Evolutionary conservation across 2,888 invertebrate genomes (phyloP), one percentile per base, ranked within the genome.

Genomic region (Watsonalla cultraria): DNA sequence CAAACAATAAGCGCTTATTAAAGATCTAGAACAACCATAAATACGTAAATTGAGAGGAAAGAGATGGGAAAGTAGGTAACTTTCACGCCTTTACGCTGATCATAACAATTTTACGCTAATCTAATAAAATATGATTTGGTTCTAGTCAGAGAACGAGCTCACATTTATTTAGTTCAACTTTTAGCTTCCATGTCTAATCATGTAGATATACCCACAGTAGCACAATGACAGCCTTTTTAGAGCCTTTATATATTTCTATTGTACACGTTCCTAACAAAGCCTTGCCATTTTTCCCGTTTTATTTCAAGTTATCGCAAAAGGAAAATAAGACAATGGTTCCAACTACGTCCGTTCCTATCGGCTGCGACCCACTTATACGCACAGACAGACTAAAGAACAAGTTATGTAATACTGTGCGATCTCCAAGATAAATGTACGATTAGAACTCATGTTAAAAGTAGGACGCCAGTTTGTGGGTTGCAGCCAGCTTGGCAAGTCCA

Each of bases 251-350:
- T 8, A 37, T 37, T 7, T 37, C 8, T 8, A 37, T 37, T 37
- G 37, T 37, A 8, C 7, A 37, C 7, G 37, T 7, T 1, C 7
- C 37, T 8, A 37, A 37, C 7, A 37, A 37, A 8, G 37, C 37
- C 37, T 42, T 11, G 42, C 8, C 11, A 8, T 11, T 11, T 42
- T 42, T 8, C 11, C 42, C 8, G 42, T 11, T 42, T 5, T 5
- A 42, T 11, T 42, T 11, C 42, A 11, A 11, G 8, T 42, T 42
- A 42, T 11, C 14, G 14, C 34, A 5, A 47, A 48, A 45, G 47
- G 24, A 45, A 51, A 51, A 49, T 51, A 47, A 51, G 46, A 54
- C 54, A 54, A 54, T 54, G 33, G 54, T 33, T 45, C 45, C 47
- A 47, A 37, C 51, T 45, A 51, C 51, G 47, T 53, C 37, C 53